Base-by-base conservation (phyloP, 1,140 invertebrate species). In the Rhagoletis zephyria region DNA sequence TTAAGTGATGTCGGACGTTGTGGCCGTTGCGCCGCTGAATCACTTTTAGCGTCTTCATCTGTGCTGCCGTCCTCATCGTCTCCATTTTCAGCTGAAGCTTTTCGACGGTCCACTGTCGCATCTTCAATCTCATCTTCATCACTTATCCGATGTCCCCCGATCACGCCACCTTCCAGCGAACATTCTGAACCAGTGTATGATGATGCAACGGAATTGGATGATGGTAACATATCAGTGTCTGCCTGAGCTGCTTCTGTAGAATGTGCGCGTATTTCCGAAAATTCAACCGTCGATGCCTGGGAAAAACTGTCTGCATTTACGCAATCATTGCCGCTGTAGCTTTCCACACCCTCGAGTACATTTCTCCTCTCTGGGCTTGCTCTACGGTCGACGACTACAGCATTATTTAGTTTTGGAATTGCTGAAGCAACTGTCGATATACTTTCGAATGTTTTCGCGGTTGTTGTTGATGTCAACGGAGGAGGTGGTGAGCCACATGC, bases 301-400 rank as follows among this genome's bases (percentile, higher is more conserved):
- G 92, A 93, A 87, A 93, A 92, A 87, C 91, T 93, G 51, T 93
- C 93, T 40, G 91, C 90, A 77, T 93, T 92, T 85, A 90, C 89
- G 56, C 9, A 30, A 81, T 81, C 74, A 56, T 42, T 81, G 19
- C 45, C 42, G n/a, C 3, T 48, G 12, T 48, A 19, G 3, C 45
- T 48, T 16, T 19, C 48, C 4, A 42, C 16, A 12, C 19, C 3
- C 3, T 81, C 74, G 9, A 16, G 6, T 1, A 4, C 74, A 81
- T 81, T 56, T 48, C 87, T 89, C 6, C 19, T 19, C 6, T 5
- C 59, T 45, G 60, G 19, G 30, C 88, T 70, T 7, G 64, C 65
- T 4, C 10, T 59, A 81, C 88, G 56, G 87, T 56, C 30, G 12
- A 5, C 3, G 42, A 48, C 42, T 3, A 16, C 4, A 88, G 60